A percentile compares a stretch with the other conserved stretches of the same genome.
phyloP scores from a whole-genome alignment of 2,113 vertebrate genomes.

The Cervus canadensis region DNA sequence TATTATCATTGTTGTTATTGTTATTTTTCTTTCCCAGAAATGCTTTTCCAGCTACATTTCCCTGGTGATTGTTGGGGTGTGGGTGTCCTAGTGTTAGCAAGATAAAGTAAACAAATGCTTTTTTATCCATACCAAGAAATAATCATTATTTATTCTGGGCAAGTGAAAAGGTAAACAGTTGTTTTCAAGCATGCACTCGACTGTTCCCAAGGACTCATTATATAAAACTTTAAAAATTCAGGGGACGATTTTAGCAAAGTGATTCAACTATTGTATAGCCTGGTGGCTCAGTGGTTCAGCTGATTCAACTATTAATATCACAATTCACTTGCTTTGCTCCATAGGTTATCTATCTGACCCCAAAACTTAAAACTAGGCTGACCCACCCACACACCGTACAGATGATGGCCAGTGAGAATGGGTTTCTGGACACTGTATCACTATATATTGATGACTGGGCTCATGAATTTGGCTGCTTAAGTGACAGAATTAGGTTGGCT shows the following conservation, averaged over 20 bases:
- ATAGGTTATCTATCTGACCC: not conserved
- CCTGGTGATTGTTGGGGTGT: not conserved
- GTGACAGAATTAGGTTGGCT: conserved; percentile 34
- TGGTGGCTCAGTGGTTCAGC: not conserved
- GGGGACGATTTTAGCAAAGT: not conserved
- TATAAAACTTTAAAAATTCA: not conserved
- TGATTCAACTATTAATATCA: not conserved
- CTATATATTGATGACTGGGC: not conserved
- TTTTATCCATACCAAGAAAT: not conserved
- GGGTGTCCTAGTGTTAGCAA: not conserved
- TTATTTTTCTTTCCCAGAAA: not conserved
- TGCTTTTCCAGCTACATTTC: not conserved
- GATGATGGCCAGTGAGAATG: not conserved
- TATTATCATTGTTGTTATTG: not conserved
- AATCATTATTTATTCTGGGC: not conserved
- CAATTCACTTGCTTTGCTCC: not conserved
- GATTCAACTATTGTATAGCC: not conserved
- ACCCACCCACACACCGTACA: not conserved
- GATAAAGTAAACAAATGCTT: not conserved
- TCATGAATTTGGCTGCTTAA: conserved; percentile 14
- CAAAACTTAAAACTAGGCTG: not conserved
- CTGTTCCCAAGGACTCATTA: not conserved
- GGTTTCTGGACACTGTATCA: not conserved
- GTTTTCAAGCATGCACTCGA: not conserved
- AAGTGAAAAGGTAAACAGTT: conserved; percentile 17